Evolutionary conservation across 2,797 vertebrate species (phyloP).

Genomic region (Selene dorsalis): DNA sequence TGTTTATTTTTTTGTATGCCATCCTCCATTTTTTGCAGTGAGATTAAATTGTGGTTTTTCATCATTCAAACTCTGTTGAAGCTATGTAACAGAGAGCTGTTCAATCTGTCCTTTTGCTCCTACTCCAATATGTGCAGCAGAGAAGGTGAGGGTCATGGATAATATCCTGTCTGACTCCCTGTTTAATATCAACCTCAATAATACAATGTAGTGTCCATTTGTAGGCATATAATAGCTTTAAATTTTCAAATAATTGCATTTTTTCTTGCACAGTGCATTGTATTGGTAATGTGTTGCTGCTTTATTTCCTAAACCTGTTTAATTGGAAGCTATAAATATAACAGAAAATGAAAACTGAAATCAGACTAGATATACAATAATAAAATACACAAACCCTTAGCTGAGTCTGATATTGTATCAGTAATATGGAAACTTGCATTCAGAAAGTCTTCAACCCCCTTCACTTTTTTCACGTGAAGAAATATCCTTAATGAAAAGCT

Average conservation of each 20-base stretch:
- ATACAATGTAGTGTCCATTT: constrained; percentile 31
- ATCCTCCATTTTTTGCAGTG: constrained; percentile 39
- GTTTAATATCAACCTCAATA: constrained; percentile 48
- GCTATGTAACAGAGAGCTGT: constrained; percentile 42
- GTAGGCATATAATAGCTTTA: constrained; percentile 11
- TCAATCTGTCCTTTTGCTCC: constrained; percentile 50
- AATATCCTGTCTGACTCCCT: constrained; percentile 60
- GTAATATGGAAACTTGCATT: not conserved
- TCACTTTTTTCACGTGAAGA: too few relatives aligned
- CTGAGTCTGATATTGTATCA: not conserved
- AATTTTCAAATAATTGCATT: constrained; percentile 30
- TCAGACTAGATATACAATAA: not conserved
- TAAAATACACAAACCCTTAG: not conserved
- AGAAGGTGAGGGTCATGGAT: constrained; percentile 55
- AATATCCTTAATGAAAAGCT: too few relatives aligned
- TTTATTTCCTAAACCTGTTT: not conserved
- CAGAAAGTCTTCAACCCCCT: too few relatives aligned
- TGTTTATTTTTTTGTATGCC: constrained; percentile 20
- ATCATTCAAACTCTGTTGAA: constrained; percentile 59
- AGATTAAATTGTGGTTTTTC: constrained; percentile 60
- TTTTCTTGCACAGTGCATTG: constrained; percentile 5
- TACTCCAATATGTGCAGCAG: constrained; percentile 29
- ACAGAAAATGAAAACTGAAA: not conserved
- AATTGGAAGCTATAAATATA: too few relatives aligned
- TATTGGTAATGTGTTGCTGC: not conserved